These are phyloP conservation scores for Oncorhynchus clarkii DNA, from an alignment of 2,113 vertebrate species.

Conservation along the genomic window DNA sequence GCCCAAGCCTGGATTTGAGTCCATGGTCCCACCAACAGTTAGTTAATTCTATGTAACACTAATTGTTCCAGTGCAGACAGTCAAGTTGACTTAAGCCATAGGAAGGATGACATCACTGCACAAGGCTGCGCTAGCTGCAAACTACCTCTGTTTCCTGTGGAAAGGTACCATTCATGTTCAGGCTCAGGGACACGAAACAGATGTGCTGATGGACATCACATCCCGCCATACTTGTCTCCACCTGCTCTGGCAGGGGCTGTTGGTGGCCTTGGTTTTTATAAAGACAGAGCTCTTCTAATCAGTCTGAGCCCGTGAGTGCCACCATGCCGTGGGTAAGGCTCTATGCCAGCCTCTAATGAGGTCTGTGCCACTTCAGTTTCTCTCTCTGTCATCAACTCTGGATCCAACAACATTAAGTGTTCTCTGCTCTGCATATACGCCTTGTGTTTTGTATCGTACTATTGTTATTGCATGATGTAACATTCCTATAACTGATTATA, in stretches of 20 bases:
- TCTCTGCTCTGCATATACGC: conserved; percentile 17
- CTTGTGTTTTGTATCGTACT: conserved; percentile 1
- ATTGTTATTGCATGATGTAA: no score
- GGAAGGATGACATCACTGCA: no score
- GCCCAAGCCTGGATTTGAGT: no score
- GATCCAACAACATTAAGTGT: conserved; percentile 29
- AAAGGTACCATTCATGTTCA: background rate
- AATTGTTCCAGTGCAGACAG: no score
- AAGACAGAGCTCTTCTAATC: background rate
- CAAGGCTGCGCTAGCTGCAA: background rate
- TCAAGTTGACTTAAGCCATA: no score
- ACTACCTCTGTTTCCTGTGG: background rate
- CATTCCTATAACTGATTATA: no score
- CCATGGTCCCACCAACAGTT: no score
- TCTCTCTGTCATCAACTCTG: background rate
- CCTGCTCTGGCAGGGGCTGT: background rate
- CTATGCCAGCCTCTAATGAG: background rate
- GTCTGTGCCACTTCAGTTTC: background rate
- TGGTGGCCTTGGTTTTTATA: background rate
- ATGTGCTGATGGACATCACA: background rate
- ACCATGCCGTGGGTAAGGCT: background rate
- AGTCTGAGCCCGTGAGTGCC: no score
- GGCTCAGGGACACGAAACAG: background rate
- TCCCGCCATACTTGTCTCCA: background rate
- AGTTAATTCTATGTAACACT: no score